Conservation (phyloP, 2,113 vertebrate genomes). For the Trichechus manatus region DNA sequence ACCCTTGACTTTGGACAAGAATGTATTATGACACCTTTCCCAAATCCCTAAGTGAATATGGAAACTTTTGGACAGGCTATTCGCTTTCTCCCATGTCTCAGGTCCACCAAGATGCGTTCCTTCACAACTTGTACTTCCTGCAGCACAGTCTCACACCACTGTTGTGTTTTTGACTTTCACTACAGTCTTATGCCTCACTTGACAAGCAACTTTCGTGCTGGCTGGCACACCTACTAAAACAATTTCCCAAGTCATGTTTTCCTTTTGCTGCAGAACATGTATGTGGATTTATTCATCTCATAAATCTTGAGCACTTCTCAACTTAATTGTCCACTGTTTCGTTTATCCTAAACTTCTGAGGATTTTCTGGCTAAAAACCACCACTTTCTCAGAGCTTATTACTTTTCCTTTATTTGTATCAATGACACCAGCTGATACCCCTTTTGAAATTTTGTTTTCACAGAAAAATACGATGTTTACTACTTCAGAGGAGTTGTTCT, state of each 20-base stretch:
- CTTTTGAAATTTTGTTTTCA: slow-evolving; percentile 46
- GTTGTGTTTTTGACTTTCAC: neutral
- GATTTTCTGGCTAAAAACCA: neutral
- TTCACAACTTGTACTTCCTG: neutral
- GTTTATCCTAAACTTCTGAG: neutral
- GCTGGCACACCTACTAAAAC: neutral
- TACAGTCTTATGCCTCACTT: neutral
- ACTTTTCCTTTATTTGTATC: neutral
- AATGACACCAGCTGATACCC: neutral
- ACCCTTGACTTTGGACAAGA: neutral
- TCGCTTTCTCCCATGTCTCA: neutral
- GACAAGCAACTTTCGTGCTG: neutral
- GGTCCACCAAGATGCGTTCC: neutral
- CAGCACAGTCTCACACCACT: neutral
- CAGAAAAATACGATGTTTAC: neutral
- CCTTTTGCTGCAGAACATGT: neutral
- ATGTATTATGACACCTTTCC: neutral
- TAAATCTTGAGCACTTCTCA: neutral
- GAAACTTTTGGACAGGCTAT: neutral
- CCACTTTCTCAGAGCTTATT: neutral
- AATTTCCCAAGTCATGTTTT: neutral
- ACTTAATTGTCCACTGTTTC: neutral
- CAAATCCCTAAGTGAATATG: neutral
- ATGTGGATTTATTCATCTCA: neutral
- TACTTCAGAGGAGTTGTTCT: neutral